Evolutionary conservation across 2,797 vertebrate species (phyloP), one percentile per base, ranked within the genome.

Genomic region (Parambassis ranga): DNA sequence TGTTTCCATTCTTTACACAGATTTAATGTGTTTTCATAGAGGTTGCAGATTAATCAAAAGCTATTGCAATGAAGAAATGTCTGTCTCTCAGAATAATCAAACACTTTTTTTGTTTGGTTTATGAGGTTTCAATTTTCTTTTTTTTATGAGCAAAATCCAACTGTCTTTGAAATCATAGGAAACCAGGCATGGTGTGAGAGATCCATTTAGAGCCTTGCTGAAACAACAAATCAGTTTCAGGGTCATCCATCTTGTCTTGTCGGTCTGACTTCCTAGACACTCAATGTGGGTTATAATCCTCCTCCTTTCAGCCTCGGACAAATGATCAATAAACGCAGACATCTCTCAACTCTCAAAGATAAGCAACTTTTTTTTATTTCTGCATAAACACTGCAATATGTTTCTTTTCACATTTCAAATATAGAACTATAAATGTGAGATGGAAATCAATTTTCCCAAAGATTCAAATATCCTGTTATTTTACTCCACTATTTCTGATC

Each of bases 21-120:
- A 10, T 43, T 50, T 49, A n/a, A n/a, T n/a, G n/a, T n/a, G n/a
- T n/a, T n/a, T n/a, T n/a, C n/a, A n/a, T n/a, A n/a, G 6, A 41
- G 3, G 19, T 24, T 55, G 28, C 26, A n/a, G n/a, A n/a, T n/a
- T n/a, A n/a, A n/a, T n/a, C n/a, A n/a, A n/a, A n/a, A n/a, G n/a
- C n/a, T n/a, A n/a, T n/a, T n/a, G 39, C 15, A 71, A 58, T 65
- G 39, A 71, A 71, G n/a, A 61, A 10, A 14, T 23, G 4, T 62
- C 19, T 48, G 30, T 35, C 49, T 67, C 10, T n/a, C 48, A 55
- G 47, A 9, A 41, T n/a, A n/a, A n/a, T n/a, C n/a, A n/a, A n/a
- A n/a, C n/a, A n/a, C n/a, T n/a, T n/a, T n/a, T 36, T 10, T 48
- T 4, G 18, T 22, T 38, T 20, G 11, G 15, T 30, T 16, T 4